Evolutionary conservation across 2,888 invertebrate species (phyloP).

Genomic region (Drosophila picticornis): DNA sequence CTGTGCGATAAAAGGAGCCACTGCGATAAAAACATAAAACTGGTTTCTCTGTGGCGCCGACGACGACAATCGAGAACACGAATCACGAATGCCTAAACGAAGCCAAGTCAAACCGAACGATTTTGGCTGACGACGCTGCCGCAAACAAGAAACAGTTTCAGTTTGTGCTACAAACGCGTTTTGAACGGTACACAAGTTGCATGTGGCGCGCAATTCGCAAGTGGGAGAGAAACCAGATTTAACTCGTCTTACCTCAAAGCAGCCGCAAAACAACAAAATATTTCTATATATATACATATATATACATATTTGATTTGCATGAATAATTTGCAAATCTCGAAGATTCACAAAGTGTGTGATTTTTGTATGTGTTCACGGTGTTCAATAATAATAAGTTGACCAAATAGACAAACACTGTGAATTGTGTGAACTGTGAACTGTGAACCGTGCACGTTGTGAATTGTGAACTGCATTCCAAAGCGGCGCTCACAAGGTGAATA

Average conservation of each 20-base stretch:
- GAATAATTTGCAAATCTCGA: constrained; percentile 18
- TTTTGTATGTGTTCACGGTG: constrained; percentile 19
- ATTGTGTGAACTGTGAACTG: constrained; percentile 21
- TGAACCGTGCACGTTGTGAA: constrained; percentile 23
- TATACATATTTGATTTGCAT: constrained; percentile 26
- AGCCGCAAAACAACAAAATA: constrained; percentile 4
- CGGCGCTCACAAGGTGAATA: constrained; percentile 56
- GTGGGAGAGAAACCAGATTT: constrained; percentile 40
- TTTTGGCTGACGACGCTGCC: constrained; percentile 4
- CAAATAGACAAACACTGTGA: constrained; percentile 7
- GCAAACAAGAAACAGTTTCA: constrained; percentile 73
- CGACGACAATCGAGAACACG: constrained; percentile 7
- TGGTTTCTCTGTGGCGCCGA: constrained; percentile 42
- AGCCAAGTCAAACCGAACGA: constrained; percentile 8
- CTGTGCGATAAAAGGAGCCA: constrained; percentile 13
- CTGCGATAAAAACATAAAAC: constrained; percentile 35
- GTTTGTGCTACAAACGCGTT: constrained; percentile 82
- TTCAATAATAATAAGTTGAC: constrained; percentile 4
- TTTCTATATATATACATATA: background rate
- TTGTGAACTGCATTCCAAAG: constrained; percentile 39
- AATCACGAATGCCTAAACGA: constrained; percentile 22
- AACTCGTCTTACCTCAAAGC: constrained; percentile 28
- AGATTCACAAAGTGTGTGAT: constrained; percentile 18
- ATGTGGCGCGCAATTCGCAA: constrained; percentile 46
- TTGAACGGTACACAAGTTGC: constrained; percentile 74